These are phyloP conservation scores for Lithobates pipiens DNA, from an alignment of 2,797 vertebrate species.

Conservation along the genomic window DNA sequence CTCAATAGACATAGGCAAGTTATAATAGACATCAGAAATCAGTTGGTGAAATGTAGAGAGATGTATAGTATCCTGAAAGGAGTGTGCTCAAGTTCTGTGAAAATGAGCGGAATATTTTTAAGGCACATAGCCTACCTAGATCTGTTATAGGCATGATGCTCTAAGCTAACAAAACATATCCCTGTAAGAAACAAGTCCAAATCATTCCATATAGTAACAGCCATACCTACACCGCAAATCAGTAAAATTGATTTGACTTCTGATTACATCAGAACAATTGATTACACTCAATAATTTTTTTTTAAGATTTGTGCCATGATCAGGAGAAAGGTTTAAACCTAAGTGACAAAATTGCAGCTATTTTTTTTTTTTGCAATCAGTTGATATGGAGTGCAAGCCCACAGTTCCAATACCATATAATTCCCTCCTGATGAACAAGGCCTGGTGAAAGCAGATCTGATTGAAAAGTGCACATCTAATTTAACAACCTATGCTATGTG, in stretches of 20 bases:
- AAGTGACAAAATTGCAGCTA: conserved; percentile 42
- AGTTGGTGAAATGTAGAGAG: no score
- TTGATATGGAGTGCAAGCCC: neutral
- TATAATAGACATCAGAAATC: no score
- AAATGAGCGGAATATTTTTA: no score
- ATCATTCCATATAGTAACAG: no score
- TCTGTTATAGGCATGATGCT: no score
- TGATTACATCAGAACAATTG: conserved; percentile 33
- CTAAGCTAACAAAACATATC: no score
- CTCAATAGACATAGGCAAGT: no score
- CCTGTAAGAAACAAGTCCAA: no score
- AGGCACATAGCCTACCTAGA: no score
- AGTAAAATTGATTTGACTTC: conserved; percentile 17
- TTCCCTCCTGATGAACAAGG: neutral
- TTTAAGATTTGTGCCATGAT: neutral
- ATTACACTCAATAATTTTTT: conserved; percentile 18
- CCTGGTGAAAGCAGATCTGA: neutral
- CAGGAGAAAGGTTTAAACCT: conserved; percentile 32
- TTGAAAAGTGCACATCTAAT: neutral
- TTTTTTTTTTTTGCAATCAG: conserved; percentile 30
- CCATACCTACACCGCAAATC: neutral
- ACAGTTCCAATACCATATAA: neutral
- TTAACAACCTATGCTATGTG: neutral
- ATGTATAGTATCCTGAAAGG: no score
- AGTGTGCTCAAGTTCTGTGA: no score